These are phyloP conservation scores for Syncerus caffer DNA, from an alignment of 2,797 vertebrate species.

Conservation along the genomic window DNA sequence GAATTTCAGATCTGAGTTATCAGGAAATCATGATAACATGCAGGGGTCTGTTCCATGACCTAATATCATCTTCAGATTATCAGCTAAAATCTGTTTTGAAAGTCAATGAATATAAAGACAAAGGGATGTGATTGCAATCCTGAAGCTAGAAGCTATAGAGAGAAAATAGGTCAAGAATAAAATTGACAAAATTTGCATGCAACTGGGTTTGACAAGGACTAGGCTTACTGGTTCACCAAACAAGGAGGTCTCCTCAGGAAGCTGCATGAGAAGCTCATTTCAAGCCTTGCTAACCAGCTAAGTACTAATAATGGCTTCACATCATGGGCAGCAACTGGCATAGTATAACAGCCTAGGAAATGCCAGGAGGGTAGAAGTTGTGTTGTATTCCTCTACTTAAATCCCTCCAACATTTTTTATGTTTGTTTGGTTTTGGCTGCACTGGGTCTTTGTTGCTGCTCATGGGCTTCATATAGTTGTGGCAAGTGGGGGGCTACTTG, in stretches of 20 bases:
- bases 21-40: background rate
- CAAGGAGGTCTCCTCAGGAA: background rate
- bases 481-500: background rate
- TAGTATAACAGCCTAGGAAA: background rate
- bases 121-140: background rate
- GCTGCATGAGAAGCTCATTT: background rate
- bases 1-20: background rate
- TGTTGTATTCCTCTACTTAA: background rate
- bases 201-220: background rate
- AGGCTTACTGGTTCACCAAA: background rate
- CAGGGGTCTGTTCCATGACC: background rate
- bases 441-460: background rate
- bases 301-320: background rate
- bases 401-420: background rate
- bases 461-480: background rate
- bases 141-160: background rate
- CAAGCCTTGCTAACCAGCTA: background rate
- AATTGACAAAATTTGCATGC: background rate
- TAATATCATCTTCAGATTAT: background rate
- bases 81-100: conserved; percentile 22
- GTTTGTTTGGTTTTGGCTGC: background rate
- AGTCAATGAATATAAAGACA: conserved; percentile 5
- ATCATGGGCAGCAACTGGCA: background rate
- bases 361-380: background rate
- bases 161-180: conserved; percentile 15